phyloP scores from a whole-genome alignment of 1,140 invertebrate genomes.

The Dryas iulia region DNA sequence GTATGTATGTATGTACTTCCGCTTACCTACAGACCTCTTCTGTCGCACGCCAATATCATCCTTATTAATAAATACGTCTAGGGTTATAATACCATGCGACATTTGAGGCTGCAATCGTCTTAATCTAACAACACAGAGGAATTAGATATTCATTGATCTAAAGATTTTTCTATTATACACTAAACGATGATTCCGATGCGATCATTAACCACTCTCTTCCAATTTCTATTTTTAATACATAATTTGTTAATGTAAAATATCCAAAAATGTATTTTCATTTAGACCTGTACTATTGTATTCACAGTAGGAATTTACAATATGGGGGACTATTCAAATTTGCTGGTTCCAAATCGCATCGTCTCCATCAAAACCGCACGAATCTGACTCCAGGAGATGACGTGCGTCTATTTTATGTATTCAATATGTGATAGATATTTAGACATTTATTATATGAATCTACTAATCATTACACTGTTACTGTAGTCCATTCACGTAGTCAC shows the following conservation, averaged over 20 bases:
- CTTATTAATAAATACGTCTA: constrained; percentile 17
- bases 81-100: constrained; percentile 4
- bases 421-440: constrained; percentile 1
- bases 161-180: not conserved
- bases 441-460: constrained; percentile 1
- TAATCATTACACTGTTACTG: not conserved
- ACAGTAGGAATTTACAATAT: too few species aligned
- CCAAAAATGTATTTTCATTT: not conserved
- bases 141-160: not conserved
- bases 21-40: not conserved
- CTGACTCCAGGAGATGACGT: not conserved
- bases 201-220: not conserved
- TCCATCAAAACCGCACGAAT: not conserved
- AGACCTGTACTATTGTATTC: too few species aligned
- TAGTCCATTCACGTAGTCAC: constrained; percentile 4
- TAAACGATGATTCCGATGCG: not conserved
- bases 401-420: not conserved
- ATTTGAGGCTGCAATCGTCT: not conserved
- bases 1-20: not conserved
- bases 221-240: not conserved
- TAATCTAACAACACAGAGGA: not conserved
- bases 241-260: not conserved
- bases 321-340: not conserved
- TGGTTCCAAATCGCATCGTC: not conserved
- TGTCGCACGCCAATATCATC: constrained; percentile 6